A percentile compares a stretch with the other conserved stretches of the same genome.
Conservation (phyloP, 2,113 vertebrate species). For the Onychostoma macrolepis region DNA sequence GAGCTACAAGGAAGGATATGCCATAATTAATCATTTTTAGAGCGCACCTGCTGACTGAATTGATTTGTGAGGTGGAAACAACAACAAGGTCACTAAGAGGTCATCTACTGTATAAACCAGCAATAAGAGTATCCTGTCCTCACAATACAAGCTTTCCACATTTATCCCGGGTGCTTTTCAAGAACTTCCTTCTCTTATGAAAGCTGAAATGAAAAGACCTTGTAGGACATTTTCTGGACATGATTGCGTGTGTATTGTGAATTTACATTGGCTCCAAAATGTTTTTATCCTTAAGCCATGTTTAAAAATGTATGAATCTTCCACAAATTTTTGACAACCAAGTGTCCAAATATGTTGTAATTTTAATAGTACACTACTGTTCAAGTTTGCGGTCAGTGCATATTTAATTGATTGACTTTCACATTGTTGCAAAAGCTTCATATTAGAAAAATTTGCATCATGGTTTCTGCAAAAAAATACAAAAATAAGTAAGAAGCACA, state of each 20-base stretch:
- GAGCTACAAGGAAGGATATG: constrained; percentile 13
- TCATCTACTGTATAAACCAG: background rate
- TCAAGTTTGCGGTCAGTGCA: background rate
- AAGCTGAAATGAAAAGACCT: background rate
- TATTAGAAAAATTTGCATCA: background rate
- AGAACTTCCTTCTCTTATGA: no score
- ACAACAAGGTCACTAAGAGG: background rate
- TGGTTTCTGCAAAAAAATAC: background rate
- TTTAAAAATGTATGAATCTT: background rate
- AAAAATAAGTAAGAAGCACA: background rate
- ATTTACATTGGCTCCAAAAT: background rate
- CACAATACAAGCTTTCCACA: background rate
- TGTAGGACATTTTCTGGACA: background rate
- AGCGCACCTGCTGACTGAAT: background rate
- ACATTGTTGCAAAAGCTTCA: background rate
- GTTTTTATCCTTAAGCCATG: background rate
- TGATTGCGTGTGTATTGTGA: background rate
- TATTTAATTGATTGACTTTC: background rate
- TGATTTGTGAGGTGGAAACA: constrained; percentile 13
- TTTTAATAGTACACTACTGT: background rate
- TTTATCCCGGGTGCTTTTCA: background rate
- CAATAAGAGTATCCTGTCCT: background rate
- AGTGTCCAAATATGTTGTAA: background rate
- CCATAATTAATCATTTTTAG: background rate
- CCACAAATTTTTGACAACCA: background rate